Base-by-base conservation (phyloP, 2,888 invertebrate genomes). In the Unio delphinus region DNA sequence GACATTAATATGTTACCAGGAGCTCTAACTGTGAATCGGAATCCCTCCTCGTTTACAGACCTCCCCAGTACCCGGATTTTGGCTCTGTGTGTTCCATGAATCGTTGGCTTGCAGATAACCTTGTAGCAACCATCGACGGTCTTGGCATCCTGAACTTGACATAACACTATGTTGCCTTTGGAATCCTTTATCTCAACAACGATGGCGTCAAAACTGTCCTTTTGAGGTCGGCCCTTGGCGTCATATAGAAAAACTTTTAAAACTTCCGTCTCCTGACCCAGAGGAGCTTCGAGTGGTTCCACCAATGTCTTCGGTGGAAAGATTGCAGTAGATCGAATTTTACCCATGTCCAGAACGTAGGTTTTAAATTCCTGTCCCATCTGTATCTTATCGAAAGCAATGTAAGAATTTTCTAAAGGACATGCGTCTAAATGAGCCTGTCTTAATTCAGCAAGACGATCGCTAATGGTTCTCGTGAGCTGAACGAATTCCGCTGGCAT, bases 81-180 rank as follows among this genome's bases (percentile, higher is more conserved):
- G 2, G 80, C 78, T 26, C 59, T 73, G 60, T 80, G 75, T 26
- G 74, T 72, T 3, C 80, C 80, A 64, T 76, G 76, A 3, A 71
- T 68, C 3, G 64, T 75, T 17, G 78, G 75, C 34, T 78, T 78
- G 45, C 74, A 80, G 8, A 76, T 72, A 7, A 80, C 73, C 55
- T 75, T 73, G 62, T 80, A 80, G 65, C 80, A 80, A 4, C 80
- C 80, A 55, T 80, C 80, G 5, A 78, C 76, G 17, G 80, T 80
- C 54, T 76, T 76, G 0, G 80, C 76, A 65, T 78, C 78, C 8
- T 72, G 70, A 3, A 80, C 80, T 55, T 67, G 63, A n/a, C 73
- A 71, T 0, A 75, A 68, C 1, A 75, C 68, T 64, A 74, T 67
- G 64, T 75, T 76, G 17, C 78, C 78, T 57, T 80, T 78, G 30